Conservation (phyloP, 2,797 vertebrate genomes). For the Lithobates pipiens region DNA sequence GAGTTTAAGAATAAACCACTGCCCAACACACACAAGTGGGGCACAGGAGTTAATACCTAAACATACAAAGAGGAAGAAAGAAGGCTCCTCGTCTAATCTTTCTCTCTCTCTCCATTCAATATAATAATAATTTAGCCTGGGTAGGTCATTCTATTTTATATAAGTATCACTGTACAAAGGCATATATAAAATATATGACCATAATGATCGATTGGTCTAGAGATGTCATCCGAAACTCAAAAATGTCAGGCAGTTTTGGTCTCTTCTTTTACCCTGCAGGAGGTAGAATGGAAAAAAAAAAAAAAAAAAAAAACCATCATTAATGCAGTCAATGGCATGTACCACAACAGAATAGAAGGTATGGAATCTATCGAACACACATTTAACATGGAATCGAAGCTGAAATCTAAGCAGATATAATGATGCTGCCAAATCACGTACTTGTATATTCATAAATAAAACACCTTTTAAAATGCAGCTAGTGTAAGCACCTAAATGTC, state of each 20-base stretch:
- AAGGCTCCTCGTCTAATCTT: constrained; percentile 10
- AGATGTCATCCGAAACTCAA: constrained; percentile 43
- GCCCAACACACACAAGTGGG: constrained; percentile 26
- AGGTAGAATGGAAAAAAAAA: background rate
- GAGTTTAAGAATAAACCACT: constrained; percentile 38
- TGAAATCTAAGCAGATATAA: too few relatives aligned
- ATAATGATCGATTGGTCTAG: constrained; percentile 63
- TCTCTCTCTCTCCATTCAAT: constrained; percentile 53
- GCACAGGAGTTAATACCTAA: constrained; percentile 23
- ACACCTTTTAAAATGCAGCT: too few relatives aligned
- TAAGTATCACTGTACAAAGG: constrained; percentile 81
- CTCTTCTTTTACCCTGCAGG: constrained; percentile 79
- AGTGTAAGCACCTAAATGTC: too few relatives aligned
- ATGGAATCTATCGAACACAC: too few relatives aligned
- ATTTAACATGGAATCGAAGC: too few relatives aligned
- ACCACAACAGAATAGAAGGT: background rate
- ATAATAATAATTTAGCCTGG: constrained; percentile 68
- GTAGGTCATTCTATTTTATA: constrained; percentile 74
- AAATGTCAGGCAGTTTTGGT: constrained; percentile 74
- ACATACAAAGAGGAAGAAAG: constrained; percentile 42
- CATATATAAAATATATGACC: constrained; percentile 82
- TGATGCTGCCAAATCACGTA: too few relatives aligned
- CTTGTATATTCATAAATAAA: too few relatives aligned
- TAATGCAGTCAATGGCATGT: background rate
- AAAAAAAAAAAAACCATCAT: background rate